A percentile compares a stretch with the other conserved stretches of the same genome.
Evolutionary conservation across 30 jellyfish, hydroid and myxozoan species (phyloP).

Genomic region (Cassiopea xamachana): DNA sequence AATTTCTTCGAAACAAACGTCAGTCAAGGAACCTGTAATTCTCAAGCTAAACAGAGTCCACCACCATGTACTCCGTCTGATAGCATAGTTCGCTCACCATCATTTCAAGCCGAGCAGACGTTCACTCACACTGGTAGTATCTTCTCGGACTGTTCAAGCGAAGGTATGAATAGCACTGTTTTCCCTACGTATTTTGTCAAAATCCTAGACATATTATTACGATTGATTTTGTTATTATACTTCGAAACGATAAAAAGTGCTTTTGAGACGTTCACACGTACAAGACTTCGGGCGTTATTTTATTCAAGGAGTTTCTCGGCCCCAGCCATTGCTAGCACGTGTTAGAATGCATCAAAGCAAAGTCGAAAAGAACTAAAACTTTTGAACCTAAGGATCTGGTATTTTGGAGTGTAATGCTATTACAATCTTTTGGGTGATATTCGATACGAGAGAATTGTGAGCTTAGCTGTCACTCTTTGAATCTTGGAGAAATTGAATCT

Average conservation of each 20-base stretch:
- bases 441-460: neutral
- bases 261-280: too few species aligned
- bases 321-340: too few species aligned
- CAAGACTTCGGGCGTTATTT: too few species aligned
- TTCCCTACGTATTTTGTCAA: neutral
- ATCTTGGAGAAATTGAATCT: neutral
- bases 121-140: conserved; percentile 24
- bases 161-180: conserved; percentile 13
- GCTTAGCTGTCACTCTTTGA: neutral
- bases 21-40: conserved; percentile 49
- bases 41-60: conserved; percentile 56
- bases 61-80: conserved; percentile 66
- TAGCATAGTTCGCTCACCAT: conserved; percentile 39
- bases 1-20: conserved; percentile 60
- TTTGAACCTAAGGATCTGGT: too few species aligned
- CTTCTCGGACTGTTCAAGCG: conserved; percentile 47
- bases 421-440: neutral
- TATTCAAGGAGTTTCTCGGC: too few species aligned
- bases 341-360: too few species aligned
- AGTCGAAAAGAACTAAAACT: too few species aligned
- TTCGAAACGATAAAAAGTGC: too few species aligned
- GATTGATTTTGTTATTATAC: too few species aligned
- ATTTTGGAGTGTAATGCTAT: too few species aligned
- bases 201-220: too few species aligned
- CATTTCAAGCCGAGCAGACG: conserved; percentile 36